Evolutionary conservation across 2,888 invertebrate species (phyloP).

Genomic region (Herminia tarsipennalis): DNA sequence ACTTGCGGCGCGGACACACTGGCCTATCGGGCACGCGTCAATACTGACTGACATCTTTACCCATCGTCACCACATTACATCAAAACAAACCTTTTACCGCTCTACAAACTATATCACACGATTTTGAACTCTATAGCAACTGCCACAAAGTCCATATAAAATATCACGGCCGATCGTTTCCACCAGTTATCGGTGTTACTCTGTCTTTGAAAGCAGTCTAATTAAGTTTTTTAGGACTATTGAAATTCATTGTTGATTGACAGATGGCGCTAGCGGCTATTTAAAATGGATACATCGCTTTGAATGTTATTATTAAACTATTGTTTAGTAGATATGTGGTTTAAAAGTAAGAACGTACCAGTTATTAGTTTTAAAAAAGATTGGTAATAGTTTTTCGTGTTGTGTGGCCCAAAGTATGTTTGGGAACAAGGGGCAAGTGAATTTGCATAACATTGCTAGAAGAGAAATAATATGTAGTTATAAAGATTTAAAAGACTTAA

Average conservation of each 20-base stretch:
- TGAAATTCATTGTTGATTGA: constrained; percentile 81
- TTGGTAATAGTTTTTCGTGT: constrained; percentile 39
- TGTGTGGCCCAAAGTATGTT: constrained; percentile 43
- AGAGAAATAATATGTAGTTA: too few species aligned
- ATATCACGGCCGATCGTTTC: constrained; percentile 14
- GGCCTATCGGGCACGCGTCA: constrained; percentile 78
- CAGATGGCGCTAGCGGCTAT: constrained; percentile 82
- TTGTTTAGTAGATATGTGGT: constrained; percentile 35
- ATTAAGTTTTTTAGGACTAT: constrained; percentile 81
- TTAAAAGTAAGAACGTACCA: constrained; percentile 25
- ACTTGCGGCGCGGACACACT: constrained; percentile 58
- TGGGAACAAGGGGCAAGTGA: too few species aligned
- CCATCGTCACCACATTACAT: constrained; percentile 78
- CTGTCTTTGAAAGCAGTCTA: constrained; percentile 81
- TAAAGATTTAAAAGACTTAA: too few species aligned
- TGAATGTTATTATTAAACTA: constrained; percentile 56
- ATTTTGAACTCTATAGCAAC: constrained; percentile 49
- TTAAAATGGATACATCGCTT: constrained; percentile 74
- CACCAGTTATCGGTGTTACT: constrained; percentile 59
- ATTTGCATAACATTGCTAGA: too few species aligned
- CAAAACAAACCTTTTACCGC: constrained; percentile 53
- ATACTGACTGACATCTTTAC: constrained; percentile 81
- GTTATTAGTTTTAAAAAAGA: constrained; percentile 31
- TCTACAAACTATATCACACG: constrained; percentile 12
- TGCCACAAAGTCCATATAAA: constrained; percentile 34